Evolutionary conservation across 2,113 vertebrate genomes (phyloP).

Genomic region (Gymnobelideus leadbeateri): DNA sequence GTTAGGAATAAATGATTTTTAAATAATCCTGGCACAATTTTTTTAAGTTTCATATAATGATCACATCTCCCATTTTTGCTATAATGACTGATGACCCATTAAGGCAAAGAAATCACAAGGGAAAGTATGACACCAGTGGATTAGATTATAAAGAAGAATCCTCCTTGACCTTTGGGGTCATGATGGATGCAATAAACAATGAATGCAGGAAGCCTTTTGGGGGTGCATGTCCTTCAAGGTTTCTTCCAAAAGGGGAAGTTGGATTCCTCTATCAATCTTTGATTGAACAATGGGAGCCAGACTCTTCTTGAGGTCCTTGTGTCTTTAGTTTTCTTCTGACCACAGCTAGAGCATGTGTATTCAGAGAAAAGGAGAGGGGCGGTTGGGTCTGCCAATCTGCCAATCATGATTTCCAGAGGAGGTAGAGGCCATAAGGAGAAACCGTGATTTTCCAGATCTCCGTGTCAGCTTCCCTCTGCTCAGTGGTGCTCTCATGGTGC

Average conservation of each 20-base stretch:
- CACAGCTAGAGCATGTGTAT: background rate
- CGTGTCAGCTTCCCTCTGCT: background rate
- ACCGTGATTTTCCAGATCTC: background rate
- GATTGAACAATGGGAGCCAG: background rate
- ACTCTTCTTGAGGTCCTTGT: background rate
- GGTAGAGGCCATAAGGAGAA: background rate
- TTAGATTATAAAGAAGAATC: background rate
- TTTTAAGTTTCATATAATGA: no score
- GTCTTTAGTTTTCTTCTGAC: no score
- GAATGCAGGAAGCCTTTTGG: background rate
- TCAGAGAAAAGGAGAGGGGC: fast-evolving
- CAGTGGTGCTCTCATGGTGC: fast-evolving
- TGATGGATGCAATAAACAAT: background rate
- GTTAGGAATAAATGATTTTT: no score
- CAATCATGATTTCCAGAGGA: fast-evolving
- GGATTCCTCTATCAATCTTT: background rate
- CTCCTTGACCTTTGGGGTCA: background rate
- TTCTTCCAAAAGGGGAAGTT: background rate
- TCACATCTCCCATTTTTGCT: no score
- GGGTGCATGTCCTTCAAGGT: background rate
- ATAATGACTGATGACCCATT: background rate
- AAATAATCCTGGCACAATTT: no score
- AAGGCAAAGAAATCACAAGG: background rate
- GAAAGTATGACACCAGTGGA: background rate
- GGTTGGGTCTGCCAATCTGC: background rate